Base-by-base conservation (phyloP, 2,888 invertebrate species). In the Eubasilissa splendida region DNA sequence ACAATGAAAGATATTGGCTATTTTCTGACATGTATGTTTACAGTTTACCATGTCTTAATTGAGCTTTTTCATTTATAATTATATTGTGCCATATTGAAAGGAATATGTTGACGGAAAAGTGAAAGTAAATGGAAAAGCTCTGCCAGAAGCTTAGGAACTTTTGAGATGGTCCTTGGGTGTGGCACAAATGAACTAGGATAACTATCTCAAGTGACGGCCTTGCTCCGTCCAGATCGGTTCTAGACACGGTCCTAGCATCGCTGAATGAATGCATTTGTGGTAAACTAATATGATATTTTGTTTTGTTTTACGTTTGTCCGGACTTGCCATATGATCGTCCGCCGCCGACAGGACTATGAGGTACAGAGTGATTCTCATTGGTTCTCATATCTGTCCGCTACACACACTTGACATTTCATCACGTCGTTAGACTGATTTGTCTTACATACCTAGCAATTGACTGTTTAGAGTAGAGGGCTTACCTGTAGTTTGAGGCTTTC, bases 111-210 rank as follows among this genome's bases (percentile, higher is more conserved):
- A 56, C 63, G 33, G 42, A 77, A 42, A 22, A 50, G 77, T n/a
- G 58, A 58, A 60, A 33, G 77, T 82, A 77, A 80, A 83, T 82
- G 84, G 83, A 86, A 86, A 84, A 85, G 85, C 86, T 86, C 85
- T 83, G 84, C 84, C 84, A 84, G 87, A 88, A 89, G 92, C 91
- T 92, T 93, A 93, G 95, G 95, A 95, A 94, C 95, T 95, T 95
- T 95, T 95, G 96, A 96, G 95, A 95, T 96, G 96, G 95, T 96
- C 95, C 95, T 95, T 94, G 94, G 87, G 88, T 83, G 77, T 80
- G 79, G 80, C 65, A 63, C 76, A 76, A 58, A 54, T 52, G 58
- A 14, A 52, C 22, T 73, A 66, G 54, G 14, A 70, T 42, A 42
- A 42, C 42, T 42, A 42, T 42, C 42, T 42, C 42, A 42, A 42